A percentile compares a stretch with the other conserved stretches of the same genome.
phyloP scores from a whole-genome alignment of 1,140 invertebrate species.

The Drosophila oshimai region DNA sequence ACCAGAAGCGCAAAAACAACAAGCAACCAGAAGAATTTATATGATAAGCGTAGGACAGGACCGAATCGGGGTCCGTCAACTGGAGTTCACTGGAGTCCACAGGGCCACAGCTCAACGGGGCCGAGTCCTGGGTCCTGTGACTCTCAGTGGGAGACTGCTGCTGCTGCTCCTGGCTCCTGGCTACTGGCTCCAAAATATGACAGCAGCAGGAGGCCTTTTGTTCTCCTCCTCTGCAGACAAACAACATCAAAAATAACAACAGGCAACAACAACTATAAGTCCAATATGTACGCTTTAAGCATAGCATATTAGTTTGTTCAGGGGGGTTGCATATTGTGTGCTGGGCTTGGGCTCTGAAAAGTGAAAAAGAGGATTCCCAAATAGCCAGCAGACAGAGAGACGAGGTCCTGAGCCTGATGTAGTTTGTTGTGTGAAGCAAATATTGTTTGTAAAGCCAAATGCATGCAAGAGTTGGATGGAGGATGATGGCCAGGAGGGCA shows the following conservation, averaged over 20 bases:
- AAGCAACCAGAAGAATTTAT: slow-evolving; percentile 67
- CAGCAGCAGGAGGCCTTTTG: slow-evolving; percentile 74
- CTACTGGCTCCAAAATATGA: too few species aligned
- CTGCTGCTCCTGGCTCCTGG: too few species aligned
- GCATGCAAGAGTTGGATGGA: slow-evolving; percentile 50
- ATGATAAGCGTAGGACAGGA: slow-evolving; percentile 70
- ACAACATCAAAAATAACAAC: slow-evolving; percentile 81
- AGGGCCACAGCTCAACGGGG: slow-evolving; percentile 53
- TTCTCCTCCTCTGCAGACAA: slow-evolving; percentile 53
- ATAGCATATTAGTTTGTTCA: slow-evolving; percentile 80
- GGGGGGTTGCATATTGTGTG: background rate
- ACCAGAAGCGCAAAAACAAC: slow-evolving; percentile 39
- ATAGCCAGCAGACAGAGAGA: slow-evolving; percentile 49
- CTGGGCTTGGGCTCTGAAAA: slow-evolving; percentile 23
- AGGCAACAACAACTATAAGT: slow-evolving; percentile 73
- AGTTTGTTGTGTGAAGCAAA: slow-evolving; percentile 76
- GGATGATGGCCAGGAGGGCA: slow-evolving; percentile 3
- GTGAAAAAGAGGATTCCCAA: slow-evolving; percentile 77
- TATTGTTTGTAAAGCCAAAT: slow-evolving; percentile 79
- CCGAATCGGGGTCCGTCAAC: slow-evolving; percentile 43
- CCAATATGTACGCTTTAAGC: slow-evolving; percentile 81
- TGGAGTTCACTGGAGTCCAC: too few species aligned
- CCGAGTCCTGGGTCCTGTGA: slow-evolving; percentile 29
- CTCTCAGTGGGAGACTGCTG: slow-evolving; percentile 32
- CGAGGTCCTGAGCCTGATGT: slow-evolving; percentile 63